Base-by-base conservation (phyloP, 2,797 vertebrate genomes). In the Microhierax caerulescens region DNA sequence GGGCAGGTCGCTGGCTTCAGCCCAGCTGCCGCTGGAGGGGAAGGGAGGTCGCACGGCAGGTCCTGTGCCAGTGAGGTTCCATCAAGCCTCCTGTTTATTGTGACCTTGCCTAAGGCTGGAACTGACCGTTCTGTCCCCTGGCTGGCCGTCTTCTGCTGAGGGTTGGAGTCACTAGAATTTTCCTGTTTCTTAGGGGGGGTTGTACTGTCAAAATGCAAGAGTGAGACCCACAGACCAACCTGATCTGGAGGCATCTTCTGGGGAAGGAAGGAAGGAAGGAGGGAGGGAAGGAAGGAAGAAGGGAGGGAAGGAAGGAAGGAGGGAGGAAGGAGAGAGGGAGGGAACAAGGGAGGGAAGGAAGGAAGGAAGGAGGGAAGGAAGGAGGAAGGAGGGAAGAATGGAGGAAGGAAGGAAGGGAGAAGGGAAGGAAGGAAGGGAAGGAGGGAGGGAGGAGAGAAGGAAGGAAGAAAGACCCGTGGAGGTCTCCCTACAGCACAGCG, bases 221-320 rank as follows among this genome's bases (percentile, higher is more conserved):
- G 7, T 47, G 63, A 88, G 47, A 59, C 15, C 9, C 27, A 16
- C 17, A 14, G 48, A 22, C 18, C 34, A 48, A 3, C 10, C 10
- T 50, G 27, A 20, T 36, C 41, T 37, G 48, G 54, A 68, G 68
- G 30, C 11, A 27, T 14, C 24, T 85, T 59, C 45, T 34, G 8
- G 7, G 22, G 18, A 37, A 7, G 19, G 25, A 24, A 1, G 8
- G 61, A 8, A 2, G 10, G n/a, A 7, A 8, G 43, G 13, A 34
- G 2, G 7, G 4, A 9, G 9, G 19, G 48, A 22, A 5, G 17
- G 2, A 20, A 3, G 5, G 4, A 7, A 3, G 27, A 4, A n/a
- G 4, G 18, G 14, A 28, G 5, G 50, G 22, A 16, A 43, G 41
- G 48, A 30, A 21, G 28, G 48, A 12, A 30, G 22, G 63, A n/a